These are phyloP conservation scores for Malurus melanocephalus DNA, from an alignment of 2,113 vertebrate species.

Conservation along the genomic window DNA sequence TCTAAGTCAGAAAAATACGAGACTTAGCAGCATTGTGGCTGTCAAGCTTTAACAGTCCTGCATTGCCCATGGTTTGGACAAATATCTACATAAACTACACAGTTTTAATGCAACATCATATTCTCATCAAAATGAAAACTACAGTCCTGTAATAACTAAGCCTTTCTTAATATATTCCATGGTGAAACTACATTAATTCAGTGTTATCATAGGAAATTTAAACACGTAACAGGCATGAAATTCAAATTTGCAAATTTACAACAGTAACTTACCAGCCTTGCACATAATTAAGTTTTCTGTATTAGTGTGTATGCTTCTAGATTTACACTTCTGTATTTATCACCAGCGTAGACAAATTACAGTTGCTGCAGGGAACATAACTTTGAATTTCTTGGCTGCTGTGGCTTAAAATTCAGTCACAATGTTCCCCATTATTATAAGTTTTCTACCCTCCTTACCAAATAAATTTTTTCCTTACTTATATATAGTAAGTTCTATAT, in stretches of 20 bases:
- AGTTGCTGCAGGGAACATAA: conserved; percentile 11
- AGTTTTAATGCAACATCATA: neutral
- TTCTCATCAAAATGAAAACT: neutral
- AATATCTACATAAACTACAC: neutral
- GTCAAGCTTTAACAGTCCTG: neutral
- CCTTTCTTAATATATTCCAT: conserved; percentile 3
- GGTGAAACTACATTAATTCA: conserved; percentile 1
- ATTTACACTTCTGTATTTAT: neutral
- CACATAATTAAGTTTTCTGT: conserved; percentile 1
- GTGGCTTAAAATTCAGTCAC: neutral
- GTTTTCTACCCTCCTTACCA: neutral
- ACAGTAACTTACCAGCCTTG: neutral
- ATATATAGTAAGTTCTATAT: neutral
- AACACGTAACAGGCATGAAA: conserved; percentile 22
- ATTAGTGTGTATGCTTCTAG: neutral
- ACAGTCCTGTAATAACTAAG: neutral
- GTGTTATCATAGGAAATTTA: conserved; percentile 33
- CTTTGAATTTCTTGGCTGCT: conserved; percentile 14
- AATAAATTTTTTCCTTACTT: neutral
- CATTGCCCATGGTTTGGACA: neutral
- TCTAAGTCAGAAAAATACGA: neutral
- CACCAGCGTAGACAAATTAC: neutral
- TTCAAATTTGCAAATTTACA: conserved; percentile 38
- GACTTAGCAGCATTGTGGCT: neutral
- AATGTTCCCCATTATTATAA: neutral